Evolutionary conservation across 2,797 vertebrate species (phyloP).

Genomic region (Tauraco hartlaubi): DNA sequence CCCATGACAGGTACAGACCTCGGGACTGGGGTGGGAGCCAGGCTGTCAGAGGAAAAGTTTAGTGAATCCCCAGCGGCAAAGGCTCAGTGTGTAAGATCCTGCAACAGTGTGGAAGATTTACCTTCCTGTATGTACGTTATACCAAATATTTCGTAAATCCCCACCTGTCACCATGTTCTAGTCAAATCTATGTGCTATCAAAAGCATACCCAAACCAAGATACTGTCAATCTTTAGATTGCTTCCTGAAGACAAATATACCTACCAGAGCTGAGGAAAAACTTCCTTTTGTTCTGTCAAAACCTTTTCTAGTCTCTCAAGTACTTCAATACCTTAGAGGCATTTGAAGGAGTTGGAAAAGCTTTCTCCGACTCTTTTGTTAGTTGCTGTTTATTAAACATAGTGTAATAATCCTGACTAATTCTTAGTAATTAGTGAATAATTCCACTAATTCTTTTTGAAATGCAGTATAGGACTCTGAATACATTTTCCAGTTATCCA

Average conservation of each 20-base stretch:
- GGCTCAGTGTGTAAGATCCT: not conserved
- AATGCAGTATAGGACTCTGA: not conserved
- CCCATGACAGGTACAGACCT: constrained; percentile 45
- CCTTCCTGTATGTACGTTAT: not conserved
- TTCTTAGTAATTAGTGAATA: not conserved
- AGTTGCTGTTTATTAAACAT: not conserved
- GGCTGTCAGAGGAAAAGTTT: not conserved
- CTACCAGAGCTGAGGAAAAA: not conserved
- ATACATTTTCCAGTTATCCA: not conserved
- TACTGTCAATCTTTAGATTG: not conserved
- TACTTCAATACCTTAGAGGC: not conserved
- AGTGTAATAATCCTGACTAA: not conserved
- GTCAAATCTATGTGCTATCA: not conserved
- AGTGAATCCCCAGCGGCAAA: not conserved
- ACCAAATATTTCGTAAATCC: not conserved
- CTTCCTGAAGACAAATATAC: not conserved
- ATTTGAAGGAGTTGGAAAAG: not conserved
- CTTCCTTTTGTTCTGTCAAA: not conserved
- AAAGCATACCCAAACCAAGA: not conserved
- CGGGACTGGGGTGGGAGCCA: constrained; percentile 29
- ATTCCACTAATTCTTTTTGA: not conserved
- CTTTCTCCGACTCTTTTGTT: not conserved
- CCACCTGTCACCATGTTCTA: not conserved
- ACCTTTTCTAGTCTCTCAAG: not conserved
- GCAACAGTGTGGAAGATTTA: not conserved